Conservation (phyloP, 2,888 invertebrate genomes). For the Luperina testacea region DNA sequence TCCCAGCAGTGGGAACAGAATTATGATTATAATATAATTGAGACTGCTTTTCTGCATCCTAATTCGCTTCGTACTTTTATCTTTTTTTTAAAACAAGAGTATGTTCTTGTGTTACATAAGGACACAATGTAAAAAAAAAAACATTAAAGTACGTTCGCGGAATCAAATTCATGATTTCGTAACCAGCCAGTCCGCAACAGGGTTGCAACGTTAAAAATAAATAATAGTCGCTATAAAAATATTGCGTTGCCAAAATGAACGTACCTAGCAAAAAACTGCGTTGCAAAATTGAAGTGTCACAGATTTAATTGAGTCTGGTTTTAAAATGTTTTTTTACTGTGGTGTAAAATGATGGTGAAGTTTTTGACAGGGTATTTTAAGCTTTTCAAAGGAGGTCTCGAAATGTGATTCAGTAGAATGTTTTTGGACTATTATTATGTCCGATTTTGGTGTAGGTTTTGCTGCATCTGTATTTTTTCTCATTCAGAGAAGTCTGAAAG, state of each 20-base stretch:
- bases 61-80: neutral
- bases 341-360: conserved; percentile 23
- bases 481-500: neutral
- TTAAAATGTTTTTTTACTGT: conserved; percentile 38
- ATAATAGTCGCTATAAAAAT: conserved; percentile 51
- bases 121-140: neutral
- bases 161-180: conserved; percentile 1
- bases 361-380: conserved; percentile 2
- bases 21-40: neutral
- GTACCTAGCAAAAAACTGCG: conserved; percentile 47
- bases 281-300: conserved; percentile 61
- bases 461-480: neutral
- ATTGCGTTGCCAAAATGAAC: conserved; percentile 43
- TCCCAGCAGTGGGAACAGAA: no score
- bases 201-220: conserved; percentile 56
- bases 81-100: neutral
- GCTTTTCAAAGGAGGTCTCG: neutral
- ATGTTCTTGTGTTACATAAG: neutral
- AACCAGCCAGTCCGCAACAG: conserved; percentile 16
- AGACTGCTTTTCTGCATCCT: neutral
- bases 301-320: conserved; percentile 56
- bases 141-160: neutral
- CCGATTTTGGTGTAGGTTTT: neutral
- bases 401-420: neutral
- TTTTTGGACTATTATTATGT: neutral